Evolutionary conservation across 1,140 invertebrate species (phyloP), one percentile per base, ranked within the genome.

Genomic region (Varroa destructor): DNA sequence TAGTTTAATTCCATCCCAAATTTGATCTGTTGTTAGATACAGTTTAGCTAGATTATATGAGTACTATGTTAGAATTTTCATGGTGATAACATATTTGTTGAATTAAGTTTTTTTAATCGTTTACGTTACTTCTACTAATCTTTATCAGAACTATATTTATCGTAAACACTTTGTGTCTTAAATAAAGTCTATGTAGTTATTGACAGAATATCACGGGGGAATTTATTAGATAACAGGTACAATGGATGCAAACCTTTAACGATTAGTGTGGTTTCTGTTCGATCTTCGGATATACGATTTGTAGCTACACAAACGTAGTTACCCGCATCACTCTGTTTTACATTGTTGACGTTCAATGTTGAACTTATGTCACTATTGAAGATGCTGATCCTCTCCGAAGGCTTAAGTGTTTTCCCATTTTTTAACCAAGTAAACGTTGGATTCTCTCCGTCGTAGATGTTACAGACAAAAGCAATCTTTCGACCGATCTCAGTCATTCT

Each of bases 381-480:
- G 61, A 67, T 67, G 14, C 40, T 40, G 10, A 67, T 12, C 61
- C 46, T 12, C 12, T 8, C 8, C 61, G 61, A 67, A 2, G 61
- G 40, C 40, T 25, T 67, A 1, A 67, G 61, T 5, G 46, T 40
- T 43, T 46, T 67, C 8, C 61, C 61, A 40, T 67, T 67, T 25
- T 67, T 67, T 2, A 37, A 43, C 61, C 61, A 67, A 2, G 61
- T 67, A 37, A 67, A 67, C 14, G 40, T 67, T 40, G 46, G 40
- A 46, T 67, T 40, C 12, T 67, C 61, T 40, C 61, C 61, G 12
- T 67, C 40, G 37, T 67, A 67, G 61, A 46, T 46, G 40, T 67
- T 46, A 46, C 61, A 67, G 12, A 67, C 46, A 8, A 67, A 67
- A 4, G 12, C 14, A 2, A 67, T 37, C 40, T 46, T 12, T 40